These are phyloP conservation scores for Notoglanidium macrostoma DNA, from an alignment of 2,797 vertebrate genomes.

Conservation along the genomic window DNA sequence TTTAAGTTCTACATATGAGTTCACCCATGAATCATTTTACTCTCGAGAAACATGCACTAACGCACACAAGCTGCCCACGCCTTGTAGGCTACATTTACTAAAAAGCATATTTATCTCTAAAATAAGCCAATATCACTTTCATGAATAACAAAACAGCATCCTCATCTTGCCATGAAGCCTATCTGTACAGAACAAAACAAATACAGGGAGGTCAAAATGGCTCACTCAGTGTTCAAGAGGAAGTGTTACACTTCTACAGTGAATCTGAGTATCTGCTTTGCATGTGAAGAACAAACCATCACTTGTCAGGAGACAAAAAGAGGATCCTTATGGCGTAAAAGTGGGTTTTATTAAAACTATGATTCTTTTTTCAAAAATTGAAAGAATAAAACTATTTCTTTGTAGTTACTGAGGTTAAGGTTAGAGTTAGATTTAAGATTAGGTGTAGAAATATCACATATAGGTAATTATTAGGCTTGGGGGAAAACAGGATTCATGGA, in stretches of 20 bases:
- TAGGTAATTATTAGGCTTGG: too few relatives aligned
- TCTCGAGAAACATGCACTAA: not conserved
- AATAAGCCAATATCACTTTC: not conserved
- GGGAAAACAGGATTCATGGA: too few relatives aligned
- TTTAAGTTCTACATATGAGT: not conserved
- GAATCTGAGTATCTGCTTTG: too few relatives aligned
- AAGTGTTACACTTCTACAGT: too few relatives aligned
- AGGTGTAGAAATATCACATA: not conserved
- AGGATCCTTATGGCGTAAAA: too few relatives aligned
- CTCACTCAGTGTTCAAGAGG: not conserved
- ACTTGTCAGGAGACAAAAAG: not conserved
- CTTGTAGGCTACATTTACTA: conserved; percentile 7
- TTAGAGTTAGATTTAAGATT: not conserved
- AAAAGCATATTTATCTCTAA: not conserved
- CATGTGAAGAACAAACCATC: too few relatives aligned
- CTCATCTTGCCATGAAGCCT: not conserved
- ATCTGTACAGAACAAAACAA: not conserved
- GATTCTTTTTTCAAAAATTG: not conserved
- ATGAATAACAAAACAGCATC: not conserved
- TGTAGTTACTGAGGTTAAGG: not conserved
- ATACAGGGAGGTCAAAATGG: not conserved
- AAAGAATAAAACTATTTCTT: not conserved
- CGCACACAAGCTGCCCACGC: not conserved
- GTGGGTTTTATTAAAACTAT: too few relatives aligned
- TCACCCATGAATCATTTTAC: conserved; percentile 15